Evolutionary conservation across 2,888 invertebrate species (phyloP).

Genomic region (Phalera bucephala): DNA sequence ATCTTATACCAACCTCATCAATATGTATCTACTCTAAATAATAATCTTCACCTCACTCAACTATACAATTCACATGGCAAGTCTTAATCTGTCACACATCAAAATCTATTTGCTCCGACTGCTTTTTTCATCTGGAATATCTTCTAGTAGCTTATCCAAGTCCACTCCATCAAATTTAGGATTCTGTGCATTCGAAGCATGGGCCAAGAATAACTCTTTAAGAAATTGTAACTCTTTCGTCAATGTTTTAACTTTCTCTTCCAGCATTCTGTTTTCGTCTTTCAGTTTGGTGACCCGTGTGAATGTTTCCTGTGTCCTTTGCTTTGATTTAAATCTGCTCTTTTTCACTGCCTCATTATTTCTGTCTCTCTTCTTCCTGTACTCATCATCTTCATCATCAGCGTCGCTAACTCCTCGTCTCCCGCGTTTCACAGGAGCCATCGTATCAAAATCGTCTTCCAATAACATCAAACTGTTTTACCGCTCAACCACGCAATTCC

Average conservation of each 20-base stretch:
- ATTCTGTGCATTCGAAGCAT: conserved; percentile 85
- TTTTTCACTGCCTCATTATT: conserved; percentile 94
- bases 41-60: too few species aligned
- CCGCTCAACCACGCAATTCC: too few species aligned
- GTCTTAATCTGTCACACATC: conserved; percentile 7
- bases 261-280: conserved; percentile 90
- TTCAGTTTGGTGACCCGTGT: conserved; percentile 89
- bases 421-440: conserved; percentile 70
- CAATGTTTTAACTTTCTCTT: conserved; percentile 91
- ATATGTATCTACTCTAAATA: too few species aligned
- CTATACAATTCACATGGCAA: conserved; percentile 15
- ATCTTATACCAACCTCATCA: too few species aligned
- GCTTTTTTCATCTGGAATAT: conserved; percentile 72
- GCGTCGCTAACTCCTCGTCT: conserved; percentile 81
- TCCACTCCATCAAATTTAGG: conserved; percentile 82
- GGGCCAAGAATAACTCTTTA: conserved; percentile 91
- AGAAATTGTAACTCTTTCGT: conserved; percentile 91
- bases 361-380: conserved; percentile 88
- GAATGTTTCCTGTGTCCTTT: conserved; percentile 90
- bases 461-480: conserved; percentile 66
- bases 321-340: conserved; percentile 90
- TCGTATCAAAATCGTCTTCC: conserved; percentile 52
- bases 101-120: conserved; percentile 29
- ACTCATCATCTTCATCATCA: conserved; percentile 88
- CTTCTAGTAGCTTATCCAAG: conserved; percentile 81